phyloP scores from a whole-genome alignment of 2,888 invertebrate genomes.

The Malthinus seriepunctatus region DNA sequence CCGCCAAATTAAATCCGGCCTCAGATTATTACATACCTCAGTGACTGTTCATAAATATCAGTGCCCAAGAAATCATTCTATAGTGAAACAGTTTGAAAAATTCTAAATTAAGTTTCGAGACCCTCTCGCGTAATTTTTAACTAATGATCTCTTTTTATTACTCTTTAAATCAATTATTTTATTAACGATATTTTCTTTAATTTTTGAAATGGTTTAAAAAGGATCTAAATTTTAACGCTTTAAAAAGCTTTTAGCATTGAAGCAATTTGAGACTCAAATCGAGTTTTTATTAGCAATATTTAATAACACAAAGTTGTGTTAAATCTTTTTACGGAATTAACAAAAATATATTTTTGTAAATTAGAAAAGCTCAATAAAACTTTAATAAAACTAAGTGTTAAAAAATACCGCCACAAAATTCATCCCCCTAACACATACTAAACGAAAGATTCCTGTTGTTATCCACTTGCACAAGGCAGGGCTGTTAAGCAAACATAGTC shows the following conservation, averaged over 20 bases:
- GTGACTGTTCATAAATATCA: constrained; percentile 72
- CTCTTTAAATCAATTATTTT: too few species aligned
- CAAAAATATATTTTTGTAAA: too few species aligned
- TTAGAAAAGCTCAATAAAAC: constrained; percentile 11
- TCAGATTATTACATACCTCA: constrained; percentile 74
- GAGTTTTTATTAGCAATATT: too few species aligned
- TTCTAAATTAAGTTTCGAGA: neutral
- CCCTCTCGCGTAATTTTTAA: constrained; percentile 8
- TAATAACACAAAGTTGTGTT: neutral
- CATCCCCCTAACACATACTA: constrained; percentile 14
- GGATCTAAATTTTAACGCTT: too few species aligned
- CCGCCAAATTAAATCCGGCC: constrained; percentile 73
- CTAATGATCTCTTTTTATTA: too few species aligned
- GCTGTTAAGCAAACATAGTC: constrained; percentile 38
- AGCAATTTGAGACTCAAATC: neutral
- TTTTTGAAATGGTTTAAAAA: too few species aligned
- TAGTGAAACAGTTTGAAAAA: constrained; percentile 16
- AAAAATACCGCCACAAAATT: constrained; percentile 23
- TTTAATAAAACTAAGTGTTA: neutral
- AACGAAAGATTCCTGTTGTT: constrained; percentile 18
- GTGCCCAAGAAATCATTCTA: constrained; percentile 33
- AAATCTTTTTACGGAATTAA: neutral
- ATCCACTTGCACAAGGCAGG: constrained; percentile 33
- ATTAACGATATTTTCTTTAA: too few species aligned
- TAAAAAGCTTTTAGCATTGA: neutral